Evolutionary conservation across 2,797 vertebrate genomes (phyloP).

Genomic region (Helarctos malayanus): DNA sequence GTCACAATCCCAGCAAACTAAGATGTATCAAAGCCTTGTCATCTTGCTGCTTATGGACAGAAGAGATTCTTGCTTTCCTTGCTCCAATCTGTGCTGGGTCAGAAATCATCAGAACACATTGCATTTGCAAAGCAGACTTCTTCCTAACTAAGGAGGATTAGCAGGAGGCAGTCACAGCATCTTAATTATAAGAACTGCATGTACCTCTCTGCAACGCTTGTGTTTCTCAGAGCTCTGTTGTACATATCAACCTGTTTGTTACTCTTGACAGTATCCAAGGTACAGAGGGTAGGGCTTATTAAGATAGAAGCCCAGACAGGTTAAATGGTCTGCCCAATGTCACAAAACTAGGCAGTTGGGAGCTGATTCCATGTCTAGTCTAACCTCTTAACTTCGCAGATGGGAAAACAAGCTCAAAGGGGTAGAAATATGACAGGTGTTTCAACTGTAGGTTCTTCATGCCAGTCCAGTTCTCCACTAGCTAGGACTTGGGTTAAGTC

Average conservation of each 20-base stretch:
- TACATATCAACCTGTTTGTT: not conserved
- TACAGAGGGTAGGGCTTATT: not conserved
- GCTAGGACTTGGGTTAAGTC: not conserved
- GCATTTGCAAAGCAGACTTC: not conserved
- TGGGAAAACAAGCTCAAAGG: not conserved
- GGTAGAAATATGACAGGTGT: not conserved
- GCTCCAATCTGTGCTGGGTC: not conserved
- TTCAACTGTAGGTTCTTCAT: not conserved
- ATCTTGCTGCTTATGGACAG: not conserved
- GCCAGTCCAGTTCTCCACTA: not conserved
- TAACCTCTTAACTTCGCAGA: not conserved
- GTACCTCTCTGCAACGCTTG: not conserved
- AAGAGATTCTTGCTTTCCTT: not conserved
- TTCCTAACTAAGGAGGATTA: not conserved
- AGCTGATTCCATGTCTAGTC: not conserved
- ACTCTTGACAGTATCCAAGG: not conserved
- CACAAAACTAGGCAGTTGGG: not conserved
- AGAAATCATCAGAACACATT: not conserved
- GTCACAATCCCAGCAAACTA: conserved; percentile 43
- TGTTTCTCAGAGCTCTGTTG: not conserved
- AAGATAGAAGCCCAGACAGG: not conserved
- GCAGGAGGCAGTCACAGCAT: not conserved
- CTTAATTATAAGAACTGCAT: rapidly evolving
- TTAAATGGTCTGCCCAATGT: not conserved
- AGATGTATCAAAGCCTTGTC: conserved; percentile 22